A percentile compares a stretch with the other conserved stretches of the same genome.
These are phyloP conservation scores for Oxytorus armatus DNA, from an alignment of 2,888 invertebrate genomes.

Conservation along the genomic window DNA sequence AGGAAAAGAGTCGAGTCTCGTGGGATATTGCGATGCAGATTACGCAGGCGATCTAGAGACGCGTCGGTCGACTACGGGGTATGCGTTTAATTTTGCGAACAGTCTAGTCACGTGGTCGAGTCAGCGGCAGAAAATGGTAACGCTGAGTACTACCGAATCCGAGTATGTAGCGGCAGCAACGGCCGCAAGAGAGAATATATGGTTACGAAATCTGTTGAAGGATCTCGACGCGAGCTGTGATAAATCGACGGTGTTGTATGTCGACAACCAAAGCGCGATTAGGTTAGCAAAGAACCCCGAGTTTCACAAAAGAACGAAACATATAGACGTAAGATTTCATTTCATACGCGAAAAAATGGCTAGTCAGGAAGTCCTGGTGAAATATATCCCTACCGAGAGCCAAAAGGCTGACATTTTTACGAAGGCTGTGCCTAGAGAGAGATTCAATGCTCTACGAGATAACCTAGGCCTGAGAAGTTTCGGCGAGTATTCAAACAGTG, in stretches of 20 bases:
- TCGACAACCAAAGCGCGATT: too few relatives aligned
- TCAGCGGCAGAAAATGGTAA: not conserved
- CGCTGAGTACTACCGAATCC: too few relatives aligned
- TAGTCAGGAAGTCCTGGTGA: constrained; percentile 37
- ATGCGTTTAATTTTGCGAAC: constrained; percentile 25
- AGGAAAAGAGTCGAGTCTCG: constrained; percentile 42
- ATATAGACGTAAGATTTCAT: constrained; percentile 68
- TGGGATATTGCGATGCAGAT: constrained; percentile 51
- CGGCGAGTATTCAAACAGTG: not conserved
- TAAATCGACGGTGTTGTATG: constrained; percentile 52
- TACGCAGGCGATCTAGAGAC: constrained; percentile 26
- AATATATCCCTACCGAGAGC: constrained; percentile 42
- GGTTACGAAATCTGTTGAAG: not conserved
- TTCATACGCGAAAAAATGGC: constrained; percentile 66
- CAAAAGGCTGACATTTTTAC: constrained; percentile 68
- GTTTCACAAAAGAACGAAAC: too few relatives aligned
- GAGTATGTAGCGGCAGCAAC: constrained; percentile 29
- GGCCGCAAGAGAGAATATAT: constrained; percentile 20
- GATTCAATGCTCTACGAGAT: too few relatives aligned
- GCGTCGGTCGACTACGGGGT: constrained; percentile 28
- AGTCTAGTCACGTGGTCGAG: too few relatives aligned
- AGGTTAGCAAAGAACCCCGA: too few relatives aligned
- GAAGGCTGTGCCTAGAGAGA: too few relatives aligned
- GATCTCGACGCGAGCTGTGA: constrained; percentile 11
- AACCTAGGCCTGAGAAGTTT: not conserved